These are phyloP conservation scores for Ectemnius lituratus DNA, from an alignment of 2,888 invertebrate species.

Conservation along the genomic window DNA sequence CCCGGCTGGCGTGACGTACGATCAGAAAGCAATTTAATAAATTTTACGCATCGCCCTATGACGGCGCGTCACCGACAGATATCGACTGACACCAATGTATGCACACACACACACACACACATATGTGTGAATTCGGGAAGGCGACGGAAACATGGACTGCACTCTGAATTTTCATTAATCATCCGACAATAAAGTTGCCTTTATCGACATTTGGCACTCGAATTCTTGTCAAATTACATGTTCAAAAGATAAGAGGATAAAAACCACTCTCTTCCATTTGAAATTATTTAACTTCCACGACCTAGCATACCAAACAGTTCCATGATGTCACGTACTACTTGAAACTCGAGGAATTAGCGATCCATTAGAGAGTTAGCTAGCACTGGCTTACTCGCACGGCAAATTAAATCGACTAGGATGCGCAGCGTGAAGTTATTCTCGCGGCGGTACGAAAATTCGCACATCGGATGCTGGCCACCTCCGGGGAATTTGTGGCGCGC, in stretches of 20 bases:
- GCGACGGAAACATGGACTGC: slow-evolving; percentile 39
- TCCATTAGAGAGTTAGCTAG: no score
- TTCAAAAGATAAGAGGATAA: no score
- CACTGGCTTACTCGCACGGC: no score
- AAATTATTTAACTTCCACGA: no score
- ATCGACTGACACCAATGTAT: slow-evolving; percentile 16
- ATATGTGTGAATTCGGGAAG: slow-evolving; percentile 39
- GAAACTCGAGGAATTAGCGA: no score
- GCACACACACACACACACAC: slow-evolving; percentile 21
- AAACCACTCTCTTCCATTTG: no score
- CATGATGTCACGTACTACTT: no score
- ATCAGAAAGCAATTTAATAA: slow-evolving; percentile 60
- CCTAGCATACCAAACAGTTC: no score
- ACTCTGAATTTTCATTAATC: slow-evolving; percentile 40
- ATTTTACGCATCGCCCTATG: slow-evolving; percentile 54
- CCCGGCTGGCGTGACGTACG: slow-evolving; percentile 42
- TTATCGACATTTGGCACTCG: no score
- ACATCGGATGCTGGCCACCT: slow-evolving; percentile 13
- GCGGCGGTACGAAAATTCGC: slow-evolving; percentile 28
- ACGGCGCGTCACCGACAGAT: slow-evolving; percentile 55
- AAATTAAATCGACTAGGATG: no score
- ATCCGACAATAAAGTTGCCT: slow-evolving; percentile 1
- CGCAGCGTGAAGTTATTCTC: no score
- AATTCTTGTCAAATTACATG: no score
- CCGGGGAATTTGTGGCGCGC: slow-evolving; percentile 44